Evolutionary conservation across 1,140 invertebrate species (phyloP).

Genomic region (Meloidogyne hapla): DNA sequence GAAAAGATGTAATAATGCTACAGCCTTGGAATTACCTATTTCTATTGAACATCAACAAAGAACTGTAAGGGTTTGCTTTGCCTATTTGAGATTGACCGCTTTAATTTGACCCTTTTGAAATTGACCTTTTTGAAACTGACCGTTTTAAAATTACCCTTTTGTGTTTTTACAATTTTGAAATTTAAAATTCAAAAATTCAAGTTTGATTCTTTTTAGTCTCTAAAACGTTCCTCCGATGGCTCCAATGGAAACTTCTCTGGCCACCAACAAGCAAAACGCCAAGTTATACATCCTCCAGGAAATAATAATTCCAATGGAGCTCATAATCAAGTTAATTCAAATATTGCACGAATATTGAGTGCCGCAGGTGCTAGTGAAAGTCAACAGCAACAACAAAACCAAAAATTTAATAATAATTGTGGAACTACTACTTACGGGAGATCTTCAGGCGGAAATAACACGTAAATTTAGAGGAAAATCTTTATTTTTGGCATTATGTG

Average conservation of each 20-base stretch:
- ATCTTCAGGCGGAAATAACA: constrained; percentile 18
- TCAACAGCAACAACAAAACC: background rate
- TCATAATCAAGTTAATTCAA: constrained; percentile 20
- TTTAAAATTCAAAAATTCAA: background rate
- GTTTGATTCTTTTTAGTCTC: constrained; percentile 15
- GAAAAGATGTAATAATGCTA: constrained; percentile 63
- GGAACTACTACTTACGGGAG: background rate
- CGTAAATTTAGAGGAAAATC: background rate
- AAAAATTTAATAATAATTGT: constrained; percentile 1
- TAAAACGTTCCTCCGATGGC: constrained; percentile 41
- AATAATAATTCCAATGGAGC: constrained; percentile 4
- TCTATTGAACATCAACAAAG: constrained; percentile 8
- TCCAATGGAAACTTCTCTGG: background rate
- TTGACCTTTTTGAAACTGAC: background rate
- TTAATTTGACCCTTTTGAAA: too few species aligned
- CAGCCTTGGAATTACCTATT: constrained; percentile 50
- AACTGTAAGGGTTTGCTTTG: background rate
- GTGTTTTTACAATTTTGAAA: constrained; percentile 12
- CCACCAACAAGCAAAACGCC: background rate
- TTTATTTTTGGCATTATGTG: background rate
- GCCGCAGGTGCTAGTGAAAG: background rate
- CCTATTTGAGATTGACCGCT: background rate
- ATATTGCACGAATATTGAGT: constrained; percentile 24
- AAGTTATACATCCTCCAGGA: constrained; percentile 1
- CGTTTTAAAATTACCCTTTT: constrained; percentile 8